Conservation (phyloP, 2,797 vertebrate species). For the Falco berigora region DNA sequence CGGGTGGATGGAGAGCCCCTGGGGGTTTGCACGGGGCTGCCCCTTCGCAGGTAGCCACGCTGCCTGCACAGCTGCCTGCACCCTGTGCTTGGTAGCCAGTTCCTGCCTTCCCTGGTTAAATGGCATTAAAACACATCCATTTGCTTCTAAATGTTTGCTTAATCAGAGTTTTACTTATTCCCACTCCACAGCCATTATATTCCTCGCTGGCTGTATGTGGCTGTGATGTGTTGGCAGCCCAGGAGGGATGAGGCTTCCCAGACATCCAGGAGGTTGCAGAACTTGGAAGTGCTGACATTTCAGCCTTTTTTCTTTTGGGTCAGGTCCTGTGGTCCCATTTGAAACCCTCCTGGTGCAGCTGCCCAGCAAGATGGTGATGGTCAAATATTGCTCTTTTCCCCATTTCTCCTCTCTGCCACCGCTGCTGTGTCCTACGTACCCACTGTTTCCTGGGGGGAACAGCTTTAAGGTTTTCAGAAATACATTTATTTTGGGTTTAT, state of each 20-base stretch:
- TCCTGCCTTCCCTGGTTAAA: neutral
- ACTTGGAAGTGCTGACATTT: neutral
- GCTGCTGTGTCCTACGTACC: neutral
- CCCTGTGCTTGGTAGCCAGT: rapidly evolving
- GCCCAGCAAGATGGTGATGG: neutral
- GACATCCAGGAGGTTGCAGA: neutral
- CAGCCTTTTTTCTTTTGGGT: neutral
- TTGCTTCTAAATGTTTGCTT: neutral
- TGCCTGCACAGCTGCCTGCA: neutral
- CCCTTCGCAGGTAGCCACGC: neutral
- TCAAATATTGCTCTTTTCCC: neutral
- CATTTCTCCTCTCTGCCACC: neutral
- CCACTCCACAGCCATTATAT: neutral
- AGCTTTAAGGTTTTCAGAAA: neutral
- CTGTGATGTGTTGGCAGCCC: neutral
- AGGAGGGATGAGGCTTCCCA: rapidly evolving
- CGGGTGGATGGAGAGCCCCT: neutral
- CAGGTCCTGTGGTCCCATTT: neutral
- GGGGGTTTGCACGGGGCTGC: neutral
- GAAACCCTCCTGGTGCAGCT: neutral
- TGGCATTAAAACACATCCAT: neutral
- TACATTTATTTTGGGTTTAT: neutral
- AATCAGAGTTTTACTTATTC: neutral
- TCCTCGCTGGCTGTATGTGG: neutral
- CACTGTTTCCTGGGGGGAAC: neutral